Percentiles rank a stretch among this genome's conserved stretches.
Evolutionary conservation across 1,140 invertebrate species (phyloP).

Genomic region (Lamellibrachia luymesi): DNA sequence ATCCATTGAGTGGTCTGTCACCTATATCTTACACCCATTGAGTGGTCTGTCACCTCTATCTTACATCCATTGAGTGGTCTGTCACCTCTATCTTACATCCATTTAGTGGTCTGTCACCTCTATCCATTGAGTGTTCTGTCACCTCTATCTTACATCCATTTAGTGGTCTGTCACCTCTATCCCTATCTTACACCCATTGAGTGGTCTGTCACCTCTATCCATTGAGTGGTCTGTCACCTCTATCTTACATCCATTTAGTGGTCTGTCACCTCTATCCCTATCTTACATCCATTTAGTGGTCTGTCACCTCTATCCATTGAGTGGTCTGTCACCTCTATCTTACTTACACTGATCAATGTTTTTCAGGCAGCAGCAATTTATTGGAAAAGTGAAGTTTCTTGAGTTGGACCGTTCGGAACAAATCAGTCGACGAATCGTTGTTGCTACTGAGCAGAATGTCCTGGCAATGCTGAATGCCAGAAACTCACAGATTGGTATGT

Average conservation of each 20-base stretch:
- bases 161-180: too few relatives aligned
- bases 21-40: not conserved
- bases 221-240: too few relatives aligned
- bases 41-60: not conserved
- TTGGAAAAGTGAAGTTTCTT: slow-evolving; percentile 79
- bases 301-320: not conserved
- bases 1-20: too few relatives aligned
- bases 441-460: slow-evolving; percentile 86
- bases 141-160: too few relatives aligned
- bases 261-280: too few relatives aligned
- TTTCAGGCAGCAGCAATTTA: slow-evolving; percentile 78
- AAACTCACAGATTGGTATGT: slow-evolving; percentile 65
- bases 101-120: too few relatives aligned
- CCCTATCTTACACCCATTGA: too few relatives aligned
- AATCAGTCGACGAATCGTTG: slow-evolving; percentile 74
- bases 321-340: not conserved
- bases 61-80: not conserved
- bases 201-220: too few relatives aligned
- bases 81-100: too few relatives aligned
- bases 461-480: slow-evolving; percentile 79
- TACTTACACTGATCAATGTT: slow-evolving; percentile 34
- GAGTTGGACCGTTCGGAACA: slow-evolving; percentile 71
- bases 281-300: too few relatives aligned
- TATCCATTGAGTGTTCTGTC: too few relatives aligned
- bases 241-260: too few relatives aligned